These are phyloP conservation scores for Micromesistius poutassou DNA, from an alignment of 2,797 vertebrate species.

Conservation along the genomic window DNA sequence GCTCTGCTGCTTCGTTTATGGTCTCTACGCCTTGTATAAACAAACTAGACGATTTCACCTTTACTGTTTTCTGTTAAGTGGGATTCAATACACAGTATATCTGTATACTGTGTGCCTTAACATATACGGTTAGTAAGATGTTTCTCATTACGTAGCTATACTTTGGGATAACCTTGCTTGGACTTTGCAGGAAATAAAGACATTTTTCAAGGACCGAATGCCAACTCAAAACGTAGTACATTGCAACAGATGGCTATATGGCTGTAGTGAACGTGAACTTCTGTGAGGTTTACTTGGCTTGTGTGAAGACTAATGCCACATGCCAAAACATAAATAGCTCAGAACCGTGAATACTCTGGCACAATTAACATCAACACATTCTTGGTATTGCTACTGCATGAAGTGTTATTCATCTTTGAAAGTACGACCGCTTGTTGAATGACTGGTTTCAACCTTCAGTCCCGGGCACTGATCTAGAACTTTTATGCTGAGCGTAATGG, in stretches of 20 bases:
- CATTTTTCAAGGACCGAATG: background rate
- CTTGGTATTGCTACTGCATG: background rate
- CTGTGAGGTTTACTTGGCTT: constrained; percentile 3
- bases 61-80: background rate
- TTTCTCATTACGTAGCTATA: background rate
- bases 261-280: background rate
- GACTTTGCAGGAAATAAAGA: background rate
- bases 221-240: background rate
- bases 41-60: background rate
- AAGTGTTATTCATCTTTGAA: constrained; percentile 14
- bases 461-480: background rate
- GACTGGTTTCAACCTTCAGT: background rate
- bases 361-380: constrained; percentile 12
- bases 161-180: background rate
- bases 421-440: constrained; percentile 8
- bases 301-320: background rate
- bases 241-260: background rate
- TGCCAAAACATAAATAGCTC: constrained; percentile 15
- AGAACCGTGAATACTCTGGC: constrained; percentile 4
- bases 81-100: background rate
- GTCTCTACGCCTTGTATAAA: background rate
- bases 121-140: background rate
- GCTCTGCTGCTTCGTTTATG: no score
- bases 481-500: constrained; percentile 1
- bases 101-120: no score